Evolutionary conservation across 2,888 invertebrate genomes (phyloP), one percentile per base, ranked within the genome.

Genomic region (Drosophila incognita): DNA sequence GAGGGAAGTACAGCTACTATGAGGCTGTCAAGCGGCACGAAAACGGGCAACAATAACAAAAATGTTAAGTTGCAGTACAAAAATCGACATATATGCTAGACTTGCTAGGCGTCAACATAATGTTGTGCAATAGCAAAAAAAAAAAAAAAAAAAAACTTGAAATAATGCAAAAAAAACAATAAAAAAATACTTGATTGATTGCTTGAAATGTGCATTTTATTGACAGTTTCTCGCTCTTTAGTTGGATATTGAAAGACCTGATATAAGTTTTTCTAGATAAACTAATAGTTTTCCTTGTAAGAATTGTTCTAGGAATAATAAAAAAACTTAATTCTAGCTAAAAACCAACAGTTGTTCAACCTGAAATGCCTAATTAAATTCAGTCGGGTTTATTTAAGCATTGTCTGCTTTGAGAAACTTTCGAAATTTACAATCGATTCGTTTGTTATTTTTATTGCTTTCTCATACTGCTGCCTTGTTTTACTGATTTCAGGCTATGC

Each of bases 41-140:
- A 83, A 83, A 79, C 76, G 79, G 88, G 74, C 72, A 75, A 57
- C 71, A 72, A 71, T 81, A 89, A 87, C 81, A 84, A 82, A 83
- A 83, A 86, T 83, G 76, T 82, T 82, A 70, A 81, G 46, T 75
- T 59, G 53, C 38, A 66, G 40, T 31, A 49, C 27, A 51, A 51
- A 46, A 21, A 53, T 21, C 38, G 18, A 21, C 5, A 38, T 49
- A 61, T 51, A 53, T 49, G 54, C 31, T 53, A 69, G 40, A 38
- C 18, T 35, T 27, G 21, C 38, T 38, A 6, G 8, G 51, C 59
- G 38, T 6, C 27, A n/a, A 58, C 31, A 58, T 33, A 69, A 38
- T 59, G 59, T 58, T 49, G 58, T 36, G 48, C 36, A 63, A 38
- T 49, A 24, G n/a, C 29, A 42, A n/a, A 35, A 21, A 46, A 27